Evolutionary conservation across 2,888 invertebrate species (phyloP).

Genomic region (Epsilonema sp.): DNA sequence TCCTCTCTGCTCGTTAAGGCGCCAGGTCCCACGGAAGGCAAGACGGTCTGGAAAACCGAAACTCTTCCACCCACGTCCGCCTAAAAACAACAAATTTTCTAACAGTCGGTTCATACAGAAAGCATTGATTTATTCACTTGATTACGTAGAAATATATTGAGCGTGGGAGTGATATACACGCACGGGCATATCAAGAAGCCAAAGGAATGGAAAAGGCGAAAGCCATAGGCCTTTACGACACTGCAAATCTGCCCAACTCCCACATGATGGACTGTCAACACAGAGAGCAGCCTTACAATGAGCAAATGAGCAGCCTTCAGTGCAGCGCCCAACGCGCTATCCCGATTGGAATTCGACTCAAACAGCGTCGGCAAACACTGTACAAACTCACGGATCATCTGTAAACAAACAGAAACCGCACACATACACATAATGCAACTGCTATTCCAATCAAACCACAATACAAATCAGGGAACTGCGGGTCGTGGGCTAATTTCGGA

Average conservation of each 20-base stretch:
- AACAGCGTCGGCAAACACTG: conserved; percentile 45
- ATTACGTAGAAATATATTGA: conserved; percentile 9
- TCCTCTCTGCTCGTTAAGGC: conserved; percentile 65
- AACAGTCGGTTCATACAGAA: conserved; percentile 2
- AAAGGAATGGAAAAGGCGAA: too few relatives aligned
- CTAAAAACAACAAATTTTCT: too few relatives aligned
- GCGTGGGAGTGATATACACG: too few relatives aligned
- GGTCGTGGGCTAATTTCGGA: too few relatives aligned
- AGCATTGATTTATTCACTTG: conserved; percentile 1
- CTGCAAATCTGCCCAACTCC: too few relatives aligned
- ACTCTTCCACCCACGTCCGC: conserved; percentile 77
- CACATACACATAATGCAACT: too few relatives aligned
- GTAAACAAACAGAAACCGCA: too few relatives aligned
- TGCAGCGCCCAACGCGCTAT: conserved; percentile 73
- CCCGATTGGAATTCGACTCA: conserved; percentile 41
- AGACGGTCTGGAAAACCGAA: conserved; percentile 73
- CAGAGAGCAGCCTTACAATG: conserved; percentile 43
- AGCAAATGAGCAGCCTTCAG: conserved; percentile 75
- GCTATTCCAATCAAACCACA: too few relatives aligned
- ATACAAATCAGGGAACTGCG: too few relatives aligned
- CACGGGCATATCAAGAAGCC: too few relatives aligned
- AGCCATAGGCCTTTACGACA: too few relatives aligned
- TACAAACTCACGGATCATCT: conserved; percentile 18
- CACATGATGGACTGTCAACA: too few relatives aligned
- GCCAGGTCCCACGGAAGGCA: conserved; percentile 55